Evolutionary conservation across 1,140 invertebrate genomes (phyloP).

Genomic region (Asbolus verrucosus): DNA sequence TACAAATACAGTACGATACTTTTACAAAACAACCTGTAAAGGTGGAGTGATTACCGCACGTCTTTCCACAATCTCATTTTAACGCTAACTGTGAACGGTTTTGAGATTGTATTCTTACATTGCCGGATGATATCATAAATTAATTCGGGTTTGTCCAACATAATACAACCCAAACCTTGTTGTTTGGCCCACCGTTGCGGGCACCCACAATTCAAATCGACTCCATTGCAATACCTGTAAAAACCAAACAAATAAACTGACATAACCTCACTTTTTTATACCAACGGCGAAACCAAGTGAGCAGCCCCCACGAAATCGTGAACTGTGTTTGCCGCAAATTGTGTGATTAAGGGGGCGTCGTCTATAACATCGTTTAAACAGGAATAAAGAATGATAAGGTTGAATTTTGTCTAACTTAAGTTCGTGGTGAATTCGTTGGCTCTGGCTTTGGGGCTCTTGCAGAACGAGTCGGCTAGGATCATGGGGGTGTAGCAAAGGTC

Average conservation of each 20-base stretch:
- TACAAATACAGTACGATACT: constrained; percentile 66
- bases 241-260: constrained; percentile 34
- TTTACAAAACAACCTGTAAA: constrained; percentile 7
- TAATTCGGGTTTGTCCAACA: constrained; percentile 86
- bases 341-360: constrained; percentile 90
- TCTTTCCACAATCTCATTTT: constrained; percentile 87
- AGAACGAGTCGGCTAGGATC: constrained; percentile 95
- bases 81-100: constrained; percentile 88
- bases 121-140: constrained; percentile 85
- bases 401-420: constrained; percentile 64
- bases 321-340: constrained; percentile 92
- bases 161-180: constrained; percentile 88
- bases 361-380: constrained; percentile 61
- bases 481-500: constrained; percentile 96
- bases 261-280: constrained; percentile 49
- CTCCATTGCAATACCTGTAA: constrained; percentile 83
- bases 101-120: constrained; percentile 78
- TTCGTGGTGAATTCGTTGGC: constrained; percentile 90
- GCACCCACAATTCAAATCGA: constrained; percentile 97
- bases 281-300: constrained; percentile 85
- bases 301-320: constrained; percentile 88
- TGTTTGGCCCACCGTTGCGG: constrained; percentile 95
- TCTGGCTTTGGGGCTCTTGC: constrained; percentile 88
- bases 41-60: constrained; percentile 59
- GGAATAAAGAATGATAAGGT: constrained; percentile 3